Percentiles rank a stretch among this genome's conserved stretches.
phyloP scores from a whole-genome alignment of 2,888 invertebrate genomes.

The Metopia argyrocephala region DNA sequence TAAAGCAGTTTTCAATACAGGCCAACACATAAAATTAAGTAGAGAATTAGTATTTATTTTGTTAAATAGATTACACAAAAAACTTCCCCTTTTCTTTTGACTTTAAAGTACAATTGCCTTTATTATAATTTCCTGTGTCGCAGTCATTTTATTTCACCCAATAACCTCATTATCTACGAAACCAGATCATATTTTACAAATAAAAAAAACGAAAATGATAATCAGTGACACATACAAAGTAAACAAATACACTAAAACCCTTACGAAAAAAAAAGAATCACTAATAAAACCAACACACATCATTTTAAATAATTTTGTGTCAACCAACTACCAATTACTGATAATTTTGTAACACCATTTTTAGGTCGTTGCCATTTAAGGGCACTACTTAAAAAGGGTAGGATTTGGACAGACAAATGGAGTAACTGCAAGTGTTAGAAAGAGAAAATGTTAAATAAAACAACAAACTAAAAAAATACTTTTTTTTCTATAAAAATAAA shows the following conservation, averaged over 20 bases:
- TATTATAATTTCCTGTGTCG: not conserved
- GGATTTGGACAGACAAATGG: not conserved
- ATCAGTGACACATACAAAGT: not conserved
- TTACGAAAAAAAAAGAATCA: not conserved
- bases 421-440: not conserved
- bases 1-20: too few species aligned
- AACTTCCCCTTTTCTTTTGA: not conserved
- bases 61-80: not conserved
- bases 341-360: slow-evolving; percentile 26
- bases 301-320: slow-evolving; percentile 19
- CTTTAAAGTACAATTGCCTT: not conserved
- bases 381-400: not conserved
- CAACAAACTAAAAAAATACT: not conserved
- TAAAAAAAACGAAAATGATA: not conserved
- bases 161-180: slow-evolving; percentile 10
- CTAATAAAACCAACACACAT: not conserved
- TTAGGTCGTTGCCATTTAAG: slow-evolving; percentile 14
- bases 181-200: not conserved
- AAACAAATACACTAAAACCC: not conserved
- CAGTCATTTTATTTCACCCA: not conserved
- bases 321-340: slow-evolving; percentile 26
- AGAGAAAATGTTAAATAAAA: slow-evolving; percentile 1
- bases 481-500: not conserved
- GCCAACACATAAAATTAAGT: not conserved
- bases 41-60: not conserved